Base-by-base conservation (phyloP, 2,113 vertebrate genomes). In the Progne subis region DNA sequence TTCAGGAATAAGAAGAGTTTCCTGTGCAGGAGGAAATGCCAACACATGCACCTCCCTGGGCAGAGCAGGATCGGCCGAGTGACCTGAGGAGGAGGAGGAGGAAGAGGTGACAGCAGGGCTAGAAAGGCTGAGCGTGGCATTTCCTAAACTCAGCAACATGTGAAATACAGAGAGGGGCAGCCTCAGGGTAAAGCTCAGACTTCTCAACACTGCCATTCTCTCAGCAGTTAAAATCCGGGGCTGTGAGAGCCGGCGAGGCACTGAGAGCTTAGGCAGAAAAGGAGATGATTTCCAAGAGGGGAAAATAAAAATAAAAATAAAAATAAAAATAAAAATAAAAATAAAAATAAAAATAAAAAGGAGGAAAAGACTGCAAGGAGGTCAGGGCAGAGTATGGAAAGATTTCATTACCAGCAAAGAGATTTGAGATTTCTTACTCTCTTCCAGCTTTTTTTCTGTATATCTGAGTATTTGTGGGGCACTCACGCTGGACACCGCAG, bases 1-100 rank as follows among this genome's bases (percentile, higher is more conserved):
- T 81, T 91, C 52, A 89, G 91, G 82, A 95, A 76, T 85, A 79
- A 79, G 88, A 47, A 70, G 83, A 83, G 65, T 47, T 95, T 97
- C 95, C 92, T 91, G 89, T 32, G 74, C 53, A 76, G 88, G 61
- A 92, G 95, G 93, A 96, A 97, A 97, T 89, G 93, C 77, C 89
- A 81, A 14, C 80, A 79, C 2, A n/a, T n/a, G 1, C 65, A 72
- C 83, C 83, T 96, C 95, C 81, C 74, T 60, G 92, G 81, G 86
- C 77, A 92, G 88, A 79, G 67, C 56, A 49, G 59, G 46, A 72
- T 76, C 89, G 92, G 91, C 81, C 4, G 0, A 25, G 64, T 10
- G 4, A 83, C 72, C 60, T 1, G 0, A 63, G 52, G 39, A 91
- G 85, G 86, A 93, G 60, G 37, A 37, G 37, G 43, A 91, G 85